These are phyloP conservation scores for Meteorus cinctellus DNA, from an alignment of 2,888 invertebrate genomes.

Conservation along the genomic window DNA sequence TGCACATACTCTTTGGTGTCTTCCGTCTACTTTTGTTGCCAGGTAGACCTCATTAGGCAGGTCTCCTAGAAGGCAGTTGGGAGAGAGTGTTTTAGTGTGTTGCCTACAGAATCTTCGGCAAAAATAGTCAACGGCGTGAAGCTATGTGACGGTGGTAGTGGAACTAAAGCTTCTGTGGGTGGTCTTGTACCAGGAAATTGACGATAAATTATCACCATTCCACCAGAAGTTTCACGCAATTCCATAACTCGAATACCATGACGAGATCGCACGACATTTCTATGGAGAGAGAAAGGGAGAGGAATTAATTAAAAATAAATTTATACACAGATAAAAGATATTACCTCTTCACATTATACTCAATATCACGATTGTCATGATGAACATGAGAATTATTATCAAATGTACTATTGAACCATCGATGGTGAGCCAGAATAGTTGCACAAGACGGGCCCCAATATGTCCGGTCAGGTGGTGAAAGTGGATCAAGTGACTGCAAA, in stretches of 20 bases:
- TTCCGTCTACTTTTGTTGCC: background rate
- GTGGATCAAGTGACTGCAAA: slow-evolving; percentile 52
- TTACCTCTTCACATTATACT: slow-evolving; percentile 69
- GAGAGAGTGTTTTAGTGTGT: slow-evolving; percentile 80
- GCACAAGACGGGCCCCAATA: slow-evolving; percentile 70
- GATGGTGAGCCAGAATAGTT: slow-evolving; percentile 69
- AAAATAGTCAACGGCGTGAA: slow-evolving; percentile 75
- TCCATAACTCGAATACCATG: slow-evolving; percentile 70
- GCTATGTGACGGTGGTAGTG: slow-evolving; percentile 65
- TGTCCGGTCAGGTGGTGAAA: slow-evolving; percentile 63
- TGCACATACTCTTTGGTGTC: background rate
- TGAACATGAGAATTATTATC: slow-evolving; percentile 62
- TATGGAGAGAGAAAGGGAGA: slow-evolving; percentile 46
- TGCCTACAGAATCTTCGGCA: slow-evolving; percentile 81
- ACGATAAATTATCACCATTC: slow-evolving; percentile 68
- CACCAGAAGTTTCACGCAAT: slow-evolving; percentile 66
- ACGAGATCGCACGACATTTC: slow-evolving; percentile 68
- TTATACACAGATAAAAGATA: background rate
- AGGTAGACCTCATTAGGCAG: background rate
- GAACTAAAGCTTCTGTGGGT: slow-evolving; percentile 68
- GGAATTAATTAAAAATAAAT: background rate
- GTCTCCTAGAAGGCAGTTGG: slow-evolving; percentile 72
- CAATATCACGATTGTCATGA: slow-evolving; percentile 58
- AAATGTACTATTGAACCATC: slow-evolving; percentile 74
- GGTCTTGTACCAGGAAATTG: slow-evolving; percentile 68